Percentiles rank a stretch among this genome's conserved stretches.
These are phyloP conservation scores for Drosophila nr. medialis DNA, from an alignment of 2,888 invertebrate species.

Conservation along the genomic window DNA sequence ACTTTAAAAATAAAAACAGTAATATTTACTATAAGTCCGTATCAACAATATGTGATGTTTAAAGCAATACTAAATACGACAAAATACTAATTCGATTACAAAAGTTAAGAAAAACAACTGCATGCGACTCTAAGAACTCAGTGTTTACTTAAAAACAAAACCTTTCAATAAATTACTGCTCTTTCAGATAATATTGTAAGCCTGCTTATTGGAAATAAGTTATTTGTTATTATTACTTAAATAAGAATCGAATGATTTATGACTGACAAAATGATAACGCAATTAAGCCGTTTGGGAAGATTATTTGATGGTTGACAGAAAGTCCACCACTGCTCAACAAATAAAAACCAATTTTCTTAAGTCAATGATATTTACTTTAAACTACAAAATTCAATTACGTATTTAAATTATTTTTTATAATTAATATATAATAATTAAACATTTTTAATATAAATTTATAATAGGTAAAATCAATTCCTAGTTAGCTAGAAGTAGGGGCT, in stretches of 20 bases:
- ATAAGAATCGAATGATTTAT: conserved; percentile 26
- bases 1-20: conserved; percentile 11
- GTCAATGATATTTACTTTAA: background rate
- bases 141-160: conserved; percentile 3
- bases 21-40: conserved; percentile 2
- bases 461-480: background rate
- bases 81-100: conserved; percentile 5
- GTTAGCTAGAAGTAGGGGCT: background rate
- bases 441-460: background rate
- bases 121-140: background rate
- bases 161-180: background rate
- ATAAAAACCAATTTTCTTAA: background rate
- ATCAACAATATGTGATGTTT: conserved; percentile 14
- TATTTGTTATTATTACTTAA: conserved; percentile 20
- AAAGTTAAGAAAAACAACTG: background rate
- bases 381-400: background rate
- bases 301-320: background rate
- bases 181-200: background rate
- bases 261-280: conserved; percentile 21
- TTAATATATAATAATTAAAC: background rate
- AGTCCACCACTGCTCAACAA: background rate
- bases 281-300: background rate
- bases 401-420: background rate
- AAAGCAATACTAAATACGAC: conserved; percentile 2
- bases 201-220: conserved; percentile 4